A percentile compares a stretch with the other conserved stretches of the same genome.
Conservation (phyloP, 2,113 vertebrate species). For the Naja naja region DNA sequence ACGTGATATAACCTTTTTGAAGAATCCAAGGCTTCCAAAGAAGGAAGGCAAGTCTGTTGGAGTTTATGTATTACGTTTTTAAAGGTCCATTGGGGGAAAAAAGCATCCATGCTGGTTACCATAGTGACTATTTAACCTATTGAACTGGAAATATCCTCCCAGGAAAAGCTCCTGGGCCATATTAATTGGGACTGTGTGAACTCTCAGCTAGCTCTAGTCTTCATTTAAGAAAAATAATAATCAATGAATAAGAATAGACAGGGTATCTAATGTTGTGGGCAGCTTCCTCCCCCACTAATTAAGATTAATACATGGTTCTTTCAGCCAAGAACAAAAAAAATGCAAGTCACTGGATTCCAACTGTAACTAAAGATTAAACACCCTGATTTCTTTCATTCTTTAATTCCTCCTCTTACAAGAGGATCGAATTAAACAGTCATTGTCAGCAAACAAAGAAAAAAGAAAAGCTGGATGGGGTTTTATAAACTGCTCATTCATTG, state of each 20-base stretch:
- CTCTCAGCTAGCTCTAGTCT: conserved; percentile 11
- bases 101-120: background rate
- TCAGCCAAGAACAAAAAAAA: background rate
- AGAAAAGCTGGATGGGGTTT: background rate
- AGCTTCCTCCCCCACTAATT: background rate
- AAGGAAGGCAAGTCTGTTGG: background rate
- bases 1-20: background rate
- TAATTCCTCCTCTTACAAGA: background rate
- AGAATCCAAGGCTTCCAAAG: background rate
- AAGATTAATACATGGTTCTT: background rate
- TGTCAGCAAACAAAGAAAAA: background rate
- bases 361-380: background rate
- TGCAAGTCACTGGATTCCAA: background rate
- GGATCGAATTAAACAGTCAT: background rate
- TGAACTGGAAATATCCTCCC: conserved; percentile 33
- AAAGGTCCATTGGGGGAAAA: background rate
- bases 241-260: background rate
- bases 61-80: background rate
- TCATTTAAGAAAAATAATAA: background rate
- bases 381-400: background rate
- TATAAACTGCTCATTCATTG: background rate
- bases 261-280: background rate
- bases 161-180: conserved; percentile 29
- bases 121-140: conserved; percentile 36
- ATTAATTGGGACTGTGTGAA: background rate